Percentiles rank a stretch among this genome's conserved stretches.
phyloP scores from a whole-genome alignment of 2,888 invertebrate species.

The Pseudococcus viburni region DNA sequence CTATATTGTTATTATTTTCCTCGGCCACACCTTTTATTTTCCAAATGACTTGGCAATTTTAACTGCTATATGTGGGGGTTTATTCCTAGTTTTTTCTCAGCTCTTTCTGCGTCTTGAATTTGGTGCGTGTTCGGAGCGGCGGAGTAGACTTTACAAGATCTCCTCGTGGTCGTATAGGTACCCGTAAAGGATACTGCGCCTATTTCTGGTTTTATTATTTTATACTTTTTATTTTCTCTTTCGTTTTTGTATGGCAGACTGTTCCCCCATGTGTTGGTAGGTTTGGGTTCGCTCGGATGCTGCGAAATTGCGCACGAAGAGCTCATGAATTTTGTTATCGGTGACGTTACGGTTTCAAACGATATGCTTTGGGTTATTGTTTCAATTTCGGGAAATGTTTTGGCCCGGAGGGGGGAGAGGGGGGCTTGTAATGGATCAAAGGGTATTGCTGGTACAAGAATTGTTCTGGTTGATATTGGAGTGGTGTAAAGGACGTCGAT shows the following conservation, averaged over 20 bases:
- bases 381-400: background rate
- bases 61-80: background rate
- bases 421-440: background rate
- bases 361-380: slow-evolving; percentile 6
- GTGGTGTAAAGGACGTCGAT: background rate
- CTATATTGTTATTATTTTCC: slow-evolving; percentile 66
- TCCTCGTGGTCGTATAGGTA: background rate
- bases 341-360: background rate
- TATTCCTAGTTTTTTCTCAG: background rate
- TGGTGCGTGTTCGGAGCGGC: background rate
- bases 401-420: background rate
- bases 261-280: background rate
- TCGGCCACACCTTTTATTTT: slow-evolving; percentile 65
- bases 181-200: slow-evolving; percentile 8
- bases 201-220: slow-evolving; percentile 16
- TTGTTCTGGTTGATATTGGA: background rate
- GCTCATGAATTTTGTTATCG: slow-evolving; percentile 37
- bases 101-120: background rate
- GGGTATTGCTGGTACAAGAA: background rate
- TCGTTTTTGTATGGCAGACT: background rate
- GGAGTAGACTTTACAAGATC: background rate
- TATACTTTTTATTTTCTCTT: background rate
- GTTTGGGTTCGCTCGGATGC: background rate
- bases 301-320: background rate
- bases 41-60: slow-evolving; percentile 66